Base-by-base conservation (phyloP, 2,797 vertebrate genomes). In the Microctenopoma lineatum region DNA sequence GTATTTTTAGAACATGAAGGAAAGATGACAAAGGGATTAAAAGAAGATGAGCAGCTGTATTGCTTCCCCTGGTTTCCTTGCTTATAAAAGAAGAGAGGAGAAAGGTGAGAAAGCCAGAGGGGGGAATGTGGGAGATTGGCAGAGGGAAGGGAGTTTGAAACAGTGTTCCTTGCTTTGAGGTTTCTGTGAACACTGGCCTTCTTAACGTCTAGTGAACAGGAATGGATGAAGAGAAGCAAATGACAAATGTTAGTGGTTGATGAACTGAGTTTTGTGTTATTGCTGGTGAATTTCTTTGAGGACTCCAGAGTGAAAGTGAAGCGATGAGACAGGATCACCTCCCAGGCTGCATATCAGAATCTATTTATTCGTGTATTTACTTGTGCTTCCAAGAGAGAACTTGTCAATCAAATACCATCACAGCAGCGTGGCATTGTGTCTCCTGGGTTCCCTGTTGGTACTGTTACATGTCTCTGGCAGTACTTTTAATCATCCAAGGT, bases 331-430 rank as follows among this genome's bases (percentile, higher is more conserved):
- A 44, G 14, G 29, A 76, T 74, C 47, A n/a, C 47, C 39, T 48
- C 74, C 27, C 62, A 73, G 38, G 38, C 60, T 69, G 34, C 32
- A 32, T 82, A 26, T 77, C 64, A 32, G 77, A 78, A 63, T 59
- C 41, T 16, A 55, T 75, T 66, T 59, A 48, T 68, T 32, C 52
- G 41, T 57, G 32, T 12, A 8, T 56, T 46, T 12, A 7, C 16
- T 18, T n/a, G 45, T 51, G 15, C 64, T 54, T 75, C 58, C 7
- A 54, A 48, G 26, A 74, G 75, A 71, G 47, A 45, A 55, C 27
- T 16, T 85, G 73, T 56, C 78, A 70, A 71, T 86, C 81, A 83
- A 68, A 70, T 46, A 61, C 48, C 32, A 26, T 70, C 53, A 16
- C 52, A 54, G 56, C 48, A 32, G 66, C 44, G 21, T 39, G 38